Percentiles rank a stretch among this genome's conserved stretches.
Evolutionary conservation across 2,113 vertebrate genomes (phyloP).

Genomic region (Thamnophis sirtalis): DNA sequence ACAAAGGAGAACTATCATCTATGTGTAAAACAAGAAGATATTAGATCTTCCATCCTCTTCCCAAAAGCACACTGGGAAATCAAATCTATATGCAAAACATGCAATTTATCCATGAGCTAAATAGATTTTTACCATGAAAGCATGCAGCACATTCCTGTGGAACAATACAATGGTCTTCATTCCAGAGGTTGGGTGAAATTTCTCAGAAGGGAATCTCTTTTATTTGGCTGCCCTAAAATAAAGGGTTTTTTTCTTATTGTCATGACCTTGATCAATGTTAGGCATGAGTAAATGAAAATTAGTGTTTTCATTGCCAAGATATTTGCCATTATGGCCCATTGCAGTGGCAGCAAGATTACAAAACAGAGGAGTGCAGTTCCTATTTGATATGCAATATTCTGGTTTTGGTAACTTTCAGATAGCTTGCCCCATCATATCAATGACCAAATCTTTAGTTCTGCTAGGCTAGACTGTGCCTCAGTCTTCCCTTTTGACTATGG

Average conservation of each 20-base stretch:
- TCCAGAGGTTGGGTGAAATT: neutral
- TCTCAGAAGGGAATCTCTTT: neutral
- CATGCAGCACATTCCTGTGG: neutral
- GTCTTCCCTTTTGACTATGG: neutral
- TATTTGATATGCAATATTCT: neutral
- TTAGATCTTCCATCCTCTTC: neutral
- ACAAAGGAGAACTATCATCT: neutral
- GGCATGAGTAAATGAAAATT: neutral
- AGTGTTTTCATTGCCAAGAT: neutral
- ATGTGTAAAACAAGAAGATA: neutral
- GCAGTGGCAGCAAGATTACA: neutral
- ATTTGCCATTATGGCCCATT: neutral
- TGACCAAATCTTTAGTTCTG: too few relatives aligned
- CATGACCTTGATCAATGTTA: neutral
- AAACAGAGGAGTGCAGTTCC: neutral
- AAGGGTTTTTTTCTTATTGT: neutral
- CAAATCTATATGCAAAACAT: neutral
- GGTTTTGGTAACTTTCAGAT: neutral
- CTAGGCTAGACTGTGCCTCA: neutral
- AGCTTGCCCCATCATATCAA: too few relatives aligned
- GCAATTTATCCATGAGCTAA: neutral
- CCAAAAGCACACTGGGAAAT: neutral
- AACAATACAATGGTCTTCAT: neutral
- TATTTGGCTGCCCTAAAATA: neutral
- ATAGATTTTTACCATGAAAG: neutral